Conservation (phyloP, 2,888 invertebrate genomes). For the Tipula lateralis region DNA sequence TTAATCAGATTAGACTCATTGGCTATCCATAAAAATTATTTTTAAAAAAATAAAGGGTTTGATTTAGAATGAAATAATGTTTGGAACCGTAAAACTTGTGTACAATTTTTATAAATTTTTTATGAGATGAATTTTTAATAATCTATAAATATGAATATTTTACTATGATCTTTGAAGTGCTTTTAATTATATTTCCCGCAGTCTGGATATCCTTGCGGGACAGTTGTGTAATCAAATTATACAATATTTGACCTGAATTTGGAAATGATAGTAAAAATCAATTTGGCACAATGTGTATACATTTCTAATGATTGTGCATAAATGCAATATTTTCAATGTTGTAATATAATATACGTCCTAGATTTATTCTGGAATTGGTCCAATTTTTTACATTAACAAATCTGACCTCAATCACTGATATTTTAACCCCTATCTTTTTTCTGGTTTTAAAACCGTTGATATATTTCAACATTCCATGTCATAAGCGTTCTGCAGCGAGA, state of each 20-base stretch:
- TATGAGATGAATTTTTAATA: not conserved
- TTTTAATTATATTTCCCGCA: not conserved
- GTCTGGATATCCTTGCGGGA: not conserved
- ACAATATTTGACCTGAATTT: not conserved
- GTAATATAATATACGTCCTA: not conserved
- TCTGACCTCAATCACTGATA: no score
- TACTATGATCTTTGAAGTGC: not conserved
- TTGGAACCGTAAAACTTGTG: not conserved
- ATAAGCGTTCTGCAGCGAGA: no score
- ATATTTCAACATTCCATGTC: no score
- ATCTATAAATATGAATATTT: slow-evolving; percentile 12
- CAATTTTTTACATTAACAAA: not conserved
- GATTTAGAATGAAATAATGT: not conserved
- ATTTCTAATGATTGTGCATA: not conserved
- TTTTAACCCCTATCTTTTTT: no score
- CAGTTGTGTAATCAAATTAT: not conserved
- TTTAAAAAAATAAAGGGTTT: not conserved
- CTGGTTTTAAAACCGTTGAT: no score
- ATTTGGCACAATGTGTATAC: not conserved
- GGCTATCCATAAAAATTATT: slow-evolving; percentile 28
- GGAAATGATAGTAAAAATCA: not conserved
- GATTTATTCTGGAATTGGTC: not conserved
- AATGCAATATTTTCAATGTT: not conserved
- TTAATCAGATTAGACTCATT: slow-evolving; percentile 28
- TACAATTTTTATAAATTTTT: not conserved